These are phyloP conservation scores for Globodera ellingtonae DNA, from an alignment of 1,140 invertebrate species.

Conservation along the genomic window DNA sequence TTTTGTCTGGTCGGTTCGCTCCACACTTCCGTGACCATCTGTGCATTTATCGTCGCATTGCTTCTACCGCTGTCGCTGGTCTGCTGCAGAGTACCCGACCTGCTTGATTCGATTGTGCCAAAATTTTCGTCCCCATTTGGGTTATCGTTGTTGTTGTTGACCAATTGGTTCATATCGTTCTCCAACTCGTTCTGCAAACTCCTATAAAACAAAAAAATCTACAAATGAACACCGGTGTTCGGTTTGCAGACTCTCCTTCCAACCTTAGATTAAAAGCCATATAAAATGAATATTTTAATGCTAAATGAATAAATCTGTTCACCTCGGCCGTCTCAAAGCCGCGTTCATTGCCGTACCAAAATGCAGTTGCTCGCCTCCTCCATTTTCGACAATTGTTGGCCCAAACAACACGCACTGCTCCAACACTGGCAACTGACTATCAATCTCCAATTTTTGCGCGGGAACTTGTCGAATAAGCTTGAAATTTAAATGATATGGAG, in stretches of 20 bases:
- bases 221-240: too few relatives aligned
- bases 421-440: conserved; percentile 15
- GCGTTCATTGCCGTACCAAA: not conserved
- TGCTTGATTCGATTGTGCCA: conserved; percentile 29
- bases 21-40: conserved; percentile 43
- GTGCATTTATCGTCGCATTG: conserved; percentile 10
- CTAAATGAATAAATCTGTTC: too few relatives aligned
- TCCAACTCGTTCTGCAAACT: too few relatives aligned
- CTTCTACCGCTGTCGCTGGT: conserved; percentile 16
- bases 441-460: conserved; percentile 7
- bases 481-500: not conserved
- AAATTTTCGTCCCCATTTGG: conserved; percentile 5
- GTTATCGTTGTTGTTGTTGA: conserved; percentile 5
- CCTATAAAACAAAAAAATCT: too few relatives aligned
- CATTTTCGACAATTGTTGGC: conserved; percentile 33
- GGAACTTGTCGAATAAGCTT: not conserved
- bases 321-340: too few relatives aligned
- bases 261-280: too few relatives aligned
- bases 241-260: too few relatives aligned
- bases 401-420: conserved; percentile 52
- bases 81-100: not conserved
- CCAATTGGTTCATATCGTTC: not conserved
- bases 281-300: too few relatives aligned
- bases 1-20: conserved; percentile 23
- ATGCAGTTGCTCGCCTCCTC: not conserved